These are phyloP conservation scores for Mimachlamys varia DNA, from an alignment of 2,888 invertebrate genomes.

Conservation along the genomic window DNA sequence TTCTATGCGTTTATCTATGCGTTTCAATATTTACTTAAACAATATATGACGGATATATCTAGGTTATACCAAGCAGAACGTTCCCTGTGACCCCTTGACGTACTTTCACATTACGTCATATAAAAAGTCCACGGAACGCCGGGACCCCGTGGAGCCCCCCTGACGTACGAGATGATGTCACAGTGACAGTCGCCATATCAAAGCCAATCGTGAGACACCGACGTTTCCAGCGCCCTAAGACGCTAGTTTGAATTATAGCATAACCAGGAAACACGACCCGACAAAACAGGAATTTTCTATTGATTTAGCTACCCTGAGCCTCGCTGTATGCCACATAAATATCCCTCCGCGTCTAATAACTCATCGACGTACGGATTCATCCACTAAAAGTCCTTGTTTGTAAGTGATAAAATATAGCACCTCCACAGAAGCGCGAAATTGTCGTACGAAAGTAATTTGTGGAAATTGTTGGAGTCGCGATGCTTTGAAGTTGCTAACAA, in stretches of 20 bases:
- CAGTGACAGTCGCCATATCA: conserved; percentile 31
- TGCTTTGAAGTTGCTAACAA: conserved; percentile 47
- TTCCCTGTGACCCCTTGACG: not conserved
- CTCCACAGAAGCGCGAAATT: conserved; percentile 43
- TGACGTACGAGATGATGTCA: conserved; percentile 20
- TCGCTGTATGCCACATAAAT: conserved; percentile 43
- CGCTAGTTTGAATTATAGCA: conserved; percentile 34
- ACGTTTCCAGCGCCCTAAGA: conserved; percentile 36
- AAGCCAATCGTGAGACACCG: conserved; percentile 15
- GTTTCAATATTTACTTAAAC: no score
- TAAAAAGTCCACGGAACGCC: not conserved
- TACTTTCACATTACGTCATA: not conserved
- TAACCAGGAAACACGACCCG: conserved; percentile 42
- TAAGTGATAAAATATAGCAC: conserved; percentile 47
- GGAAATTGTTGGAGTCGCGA: conserved; percentile 45
- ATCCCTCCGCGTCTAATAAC: conserved; percentile 46
- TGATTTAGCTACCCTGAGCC: conserved; percentile 47
- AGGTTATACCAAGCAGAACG: not conserved
- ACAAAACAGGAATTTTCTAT: conserved; percentile 45
- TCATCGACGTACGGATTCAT: conserved; percentile 41
- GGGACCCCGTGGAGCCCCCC: not conserved
- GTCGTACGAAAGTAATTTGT: conserved; percentile 46
- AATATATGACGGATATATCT: not conserved
- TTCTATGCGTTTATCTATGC: no score
- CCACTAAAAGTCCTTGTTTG: conserved; percentile 44